These are phyloP conservation scores for Pseudochirops corinnae DNA, from an alignment of 2,797 vertebrate species.

Conservation along the genomic window DNA sequence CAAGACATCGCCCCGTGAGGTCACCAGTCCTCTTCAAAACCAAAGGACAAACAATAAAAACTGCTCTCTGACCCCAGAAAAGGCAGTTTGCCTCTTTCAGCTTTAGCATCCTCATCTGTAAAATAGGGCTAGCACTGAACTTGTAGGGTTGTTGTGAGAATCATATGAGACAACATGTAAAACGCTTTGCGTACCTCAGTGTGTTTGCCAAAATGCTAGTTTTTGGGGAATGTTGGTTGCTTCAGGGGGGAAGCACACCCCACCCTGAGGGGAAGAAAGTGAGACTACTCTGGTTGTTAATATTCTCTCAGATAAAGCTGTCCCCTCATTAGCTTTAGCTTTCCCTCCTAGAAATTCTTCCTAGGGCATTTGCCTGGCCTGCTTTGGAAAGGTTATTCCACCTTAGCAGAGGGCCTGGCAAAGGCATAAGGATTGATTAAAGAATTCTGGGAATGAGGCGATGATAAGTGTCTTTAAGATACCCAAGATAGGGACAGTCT, in stretches of 20 bases:
- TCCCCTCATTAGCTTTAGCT: background rate
- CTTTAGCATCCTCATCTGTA: background rate
- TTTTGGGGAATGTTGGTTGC: background rate
- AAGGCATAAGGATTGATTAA: background rate
- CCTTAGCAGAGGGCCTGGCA: background rate
- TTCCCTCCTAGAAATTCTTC: background rate
- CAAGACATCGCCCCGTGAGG: background rate
- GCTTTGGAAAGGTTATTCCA: background rate
- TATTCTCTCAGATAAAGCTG: background rate
- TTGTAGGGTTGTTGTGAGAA: background rate
- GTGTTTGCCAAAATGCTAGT: background rate
- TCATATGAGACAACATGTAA: background rate
- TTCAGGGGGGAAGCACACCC: background rate
- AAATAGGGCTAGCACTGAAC: background rate
- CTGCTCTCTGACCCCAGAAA: too few relatives aligned
- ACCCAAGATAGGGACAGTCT: background rate
- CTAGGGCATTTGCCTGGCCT: background rate
- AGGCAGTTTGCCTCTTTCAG: background rate
- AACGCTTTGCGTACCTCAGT: background rate
- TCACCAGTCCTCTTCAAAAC: background rate
- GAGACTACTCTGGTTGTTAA: background rate
- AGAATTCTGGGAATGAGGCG: background rate
- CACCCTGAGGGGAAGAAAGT: background rate
- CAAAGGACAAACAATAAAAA: background rate
- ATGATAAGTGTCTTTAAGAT: background rate